Percentiles rank a stretch among this genome's conserved stretches.
phyloP scores from a whole-genome alignment of 1,140 invertebrate species.

The Saxidomus purpurata region DNA sequence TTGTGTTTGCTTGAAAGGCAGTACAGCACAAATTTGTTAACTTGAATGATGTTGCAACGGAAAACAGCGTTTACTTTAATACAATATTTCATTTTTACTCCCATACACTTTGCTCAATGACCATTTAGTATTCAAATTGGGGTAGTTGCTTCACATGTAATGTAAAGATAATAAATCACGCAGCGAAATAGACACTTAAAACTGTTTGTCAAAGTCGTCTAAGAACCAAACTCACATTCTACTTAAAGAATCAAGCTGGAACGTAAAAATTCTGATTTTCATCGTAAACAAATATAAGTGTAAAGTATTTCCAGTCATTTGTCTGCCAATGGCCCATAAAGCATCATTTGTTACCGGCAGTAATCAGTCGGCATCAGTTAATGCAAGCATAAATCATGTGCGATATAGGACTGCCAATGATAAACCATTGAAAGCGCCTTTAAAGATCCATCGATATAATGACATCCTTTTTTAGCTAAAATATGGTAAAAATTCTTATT shows the following conservation, averaged over 20 bases:
- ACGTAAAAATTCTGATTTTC: neutral
- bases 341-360: constrained; percentile 11
- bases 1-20: too few species aligned
- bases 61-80: too few species aligned
- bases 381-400: constrained; percentile 32
- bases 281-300: constrained; percentile 42
- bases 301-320: constrained; percentile 27
- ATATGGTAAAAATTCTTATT: constrained; percentile 37
- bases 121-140: too few species aligned
- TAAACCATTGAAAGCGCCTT: constrained; percentile 49
- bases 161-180: too few species aligned
- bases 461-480: neutral
- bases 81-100: too few species aligned
- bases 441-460: neutral
- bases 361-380: constrained; percentile 15
- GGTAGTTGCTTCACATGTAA: too few species aligned
- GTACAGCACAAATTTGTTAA: too few species aligned
- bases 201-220: neutral
- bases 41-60: too few species aligned
- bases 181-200: neutral
- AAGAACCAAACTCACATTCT: neutral
- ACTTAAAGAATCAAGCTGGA: neutral
- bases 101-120: too few species aligned
- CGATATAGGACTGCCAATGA: constrained; percentile 5
- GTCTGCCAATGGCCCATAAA: constrained; percentile 23